Evolutionary conservation across 2,797 vertebrate species (phyloP), one percentile per base, ranked within the genome.

Genomic region (Rhincodon typus): DNA sequence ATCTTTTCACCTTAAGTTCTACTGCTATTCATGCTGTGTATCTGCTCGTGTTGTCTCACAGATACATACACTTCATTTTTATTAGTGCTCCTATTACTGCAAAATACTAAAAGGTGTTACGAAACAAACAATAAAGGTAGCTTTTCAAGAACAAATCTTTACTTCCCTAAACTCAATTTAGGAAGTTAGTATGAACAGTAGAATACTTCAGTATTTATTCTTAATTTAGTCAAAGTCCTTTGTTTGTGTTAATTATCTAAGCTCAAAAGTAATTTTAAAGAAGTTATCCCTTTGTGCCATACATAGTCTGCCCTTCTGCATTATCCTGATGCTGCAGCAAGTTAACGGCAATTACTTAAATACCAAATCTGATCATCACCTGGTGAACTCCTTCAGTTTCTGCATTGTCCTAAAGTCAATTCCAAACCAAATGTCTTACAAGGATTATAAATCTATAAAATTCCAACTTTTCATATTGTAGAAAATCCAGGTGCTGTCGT

Each of bases 311-410:
- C 38, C 23, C 19, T 23, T 67, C 66, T 38, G 23, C 8, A 19
- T 94, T 70, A 70, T 94, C 93, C 38, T 70, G 67, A 70, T 46
- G 21, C 25, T 90, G 87, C 91, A 94, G 67, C 38, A 94, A 42
- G 66, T 94, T 94, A 70, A 2, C 38, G 50, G 67, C 27, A 69
- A 72, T 94, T 94, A 94, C 93, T 94, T 69, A 30, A 17, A n/a
- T 1, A 23, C 42, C 42, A 46, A 72, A 72, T 94, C 67, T 94
- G 69, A 72, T 94, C 42, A 46, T 42, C 66, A 94, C 6, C 3
- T 67, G 27, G 15, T 93, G 42, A 13, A 62, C 53, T 67, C 66
- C 90, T 94, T 42, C n/a, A 42, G 42, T 69, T 50, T 69, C 62
- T 42, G n/a, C 50, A 57, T 42, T 86, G 53, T 4, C 87, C 57